Evolutionary conservation across 2,888 invertebrate genomes (phyloP).

Genomic region (Luperina nickerlii): DNA sequence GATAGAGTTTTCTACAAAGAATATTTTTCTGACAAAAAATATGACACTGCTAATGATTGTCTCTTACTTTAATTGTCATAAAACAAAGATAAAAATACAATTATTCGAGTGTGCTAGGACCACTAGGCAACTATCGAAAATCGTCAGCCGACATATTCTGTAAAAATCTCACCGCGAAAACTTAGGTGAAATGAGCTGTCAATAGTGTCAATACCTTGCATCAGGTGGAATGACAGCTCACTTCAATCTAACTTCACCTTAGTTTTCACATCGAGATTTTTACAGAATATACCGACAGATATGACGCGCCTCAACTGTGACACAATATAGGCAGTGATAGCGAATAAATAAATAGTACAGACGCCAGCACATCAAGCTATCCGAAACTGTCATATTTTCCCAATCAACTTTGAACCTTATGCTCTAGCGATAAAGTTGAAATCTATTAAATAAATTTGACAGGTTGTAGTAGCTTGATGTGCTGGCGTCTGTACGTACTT

Average conservation of each 20-base stretch:
- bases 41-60: slow-evolving; percentile 22
- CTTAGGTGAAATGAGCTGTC: not conserved
- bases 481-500: slow-evolving; percentile 5
- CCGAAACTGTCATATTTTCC: too few relatives aligned
- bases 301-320: slow-evolving; percentile 22
- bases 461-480: too few relatives aligned
- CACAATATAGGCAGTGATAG: slow-evolving; percentile 60
- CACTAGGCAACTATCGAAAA: slow-evolving; percentile 42
- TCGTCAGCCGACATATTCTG: not conserved
- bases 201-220: not conserved
- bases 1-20: not conserved
- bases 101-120: slow-evolving; percentile 77
- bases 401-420: too few relatives aligned
- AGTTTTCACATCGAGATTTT: not conserved
- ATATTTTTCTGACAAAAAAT: slow-evolving; percentile 33
- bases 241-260: not conserved
- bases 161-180: not conserved
- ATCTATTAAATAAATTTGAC: too few relatives aligned
- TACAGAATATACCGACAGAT: not conserved
- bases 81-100: slow-evolving; percentile 65
- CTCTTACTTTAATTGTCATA: slow-evolving; percentile 51
- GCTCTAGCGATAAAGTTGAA: too few relatives aligned
- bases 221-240: not conserved
- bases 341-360: slow-evolving; percentile 58
- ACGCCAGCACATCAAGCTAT: not conserved